Percentiles rank a stretch among this genome's conserved stretches.
Conservation (phyloP, 2,113 vertebrate genomes). For the Cepphus grylle region DNA sequence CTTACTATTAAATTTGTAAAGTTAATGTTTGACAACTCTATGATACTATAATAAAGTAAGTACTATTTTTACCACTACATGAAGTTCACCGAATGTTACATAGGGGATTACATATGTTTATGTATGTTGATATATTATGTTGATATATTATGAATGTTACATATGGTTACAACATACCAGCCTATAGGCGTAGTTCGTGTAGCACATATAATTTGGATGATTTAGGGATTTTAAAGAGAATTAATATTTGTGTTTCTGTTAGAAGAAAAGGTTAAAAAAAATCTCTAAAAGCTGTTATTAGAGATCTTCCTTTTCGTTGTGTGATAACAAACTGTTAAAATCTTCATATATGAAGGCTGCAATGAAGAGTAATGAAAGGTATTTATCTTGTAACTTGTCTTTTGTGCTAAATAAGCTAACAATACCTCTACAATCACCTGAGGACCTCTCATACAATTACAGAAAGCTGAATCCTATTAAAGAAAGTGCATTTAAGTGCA, state of each 20-base stretch:
- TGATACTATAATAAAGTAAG: not conserved
- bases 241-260: not conserved
- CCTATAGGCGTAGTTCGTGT: not conserved
- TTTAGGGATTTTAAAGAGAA: not conserved
- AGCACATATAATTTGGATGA: not conserved
- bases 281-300: not conserved
- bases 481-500: not conserved
- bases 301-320: not conserved
- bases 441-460: not conserved
- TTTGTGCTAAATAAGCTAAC: not conserved
- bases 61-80: not conserved
- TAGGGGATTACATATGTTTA: too few relatives aligned
- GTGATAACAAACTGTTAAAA: not conserved
- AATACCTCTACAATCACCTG: not conserved
- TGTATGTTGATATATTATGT: too few relatives aligned
- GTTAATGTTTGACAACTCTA: not conserved
- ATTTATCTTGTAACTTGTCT: not conserved
- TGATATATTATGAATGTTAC: too few relatives aligned
- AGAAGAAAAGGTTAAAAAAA: not conserved
- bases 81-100: not conserved
- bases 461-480: not conserved
- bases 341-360: not conserved
- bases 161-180: too few relatives aligned
- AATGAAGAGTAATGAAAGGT: not conserved
- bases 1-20: not conserved